A percentile compares a stretch with the other conserved stretches of the same genome.
Conservation (phyloP, 2,113 vertebrate species). For the Thomomys bottae region DNA sequence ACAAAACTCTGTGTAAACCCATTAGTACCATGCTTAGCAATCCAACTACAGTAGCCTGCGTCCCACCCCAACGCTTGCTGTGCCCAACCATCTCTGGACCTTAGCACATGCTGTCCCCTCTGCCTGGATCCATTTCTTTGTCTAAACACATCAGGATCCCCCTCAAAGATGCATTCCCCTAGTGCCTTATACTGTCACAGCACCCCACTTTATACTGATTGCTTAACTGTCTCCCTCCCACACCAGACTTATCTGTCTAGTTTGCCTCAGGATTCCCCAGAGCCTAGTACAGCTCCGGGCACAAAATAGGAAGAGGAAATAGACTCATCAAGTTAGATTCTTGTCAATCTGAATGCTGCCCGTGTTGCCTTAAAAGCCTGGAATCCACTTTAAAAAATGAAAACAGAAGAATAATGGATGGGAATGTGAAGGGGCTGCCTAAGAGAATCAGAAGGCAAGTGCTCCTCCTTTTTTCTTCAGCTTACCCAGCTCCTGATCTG, state of each 20-base stretch:
- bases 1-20: conserved; percentile 1
- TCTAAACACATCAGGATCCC: neutral
- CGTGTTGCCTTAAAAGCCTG: conserved; percentile 47
- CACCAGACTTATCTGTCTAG: neutral
- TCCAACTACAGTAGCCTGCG: neutral
- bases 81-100: neutral
- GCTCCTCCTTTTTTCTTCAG: conserved; percentile 35
- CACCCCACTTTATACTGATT: neutral
- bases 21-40: neutral
- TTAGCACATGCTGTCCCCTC: neutral
- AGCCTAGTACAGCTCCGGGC: conserved; percentile 49
- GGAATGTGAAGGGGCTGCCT: neutral
- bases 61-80: neutral
- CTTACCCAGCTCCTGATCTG: conserved; percentile 37
- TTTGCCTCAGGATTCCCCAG: conserved; percentile 37
- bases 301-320: conserved; percentile 48
- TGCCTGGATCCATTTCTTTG: neutral
- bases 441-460: neutral
- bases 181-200: neutral
- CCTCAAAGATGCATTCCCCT: neutral
- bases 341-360: conserved; percentile 9
- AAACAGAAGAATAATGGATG: neutral
- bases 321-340: conserved; percentile 39
- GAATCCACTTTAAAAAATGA: conserved; percentile 6
- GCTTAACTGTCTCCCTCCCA: conserved; percentile 22